phyloP scores from a whole-genome alignment of 2,888 invertebrate species.

The Galerucella pusilla region DNA sequence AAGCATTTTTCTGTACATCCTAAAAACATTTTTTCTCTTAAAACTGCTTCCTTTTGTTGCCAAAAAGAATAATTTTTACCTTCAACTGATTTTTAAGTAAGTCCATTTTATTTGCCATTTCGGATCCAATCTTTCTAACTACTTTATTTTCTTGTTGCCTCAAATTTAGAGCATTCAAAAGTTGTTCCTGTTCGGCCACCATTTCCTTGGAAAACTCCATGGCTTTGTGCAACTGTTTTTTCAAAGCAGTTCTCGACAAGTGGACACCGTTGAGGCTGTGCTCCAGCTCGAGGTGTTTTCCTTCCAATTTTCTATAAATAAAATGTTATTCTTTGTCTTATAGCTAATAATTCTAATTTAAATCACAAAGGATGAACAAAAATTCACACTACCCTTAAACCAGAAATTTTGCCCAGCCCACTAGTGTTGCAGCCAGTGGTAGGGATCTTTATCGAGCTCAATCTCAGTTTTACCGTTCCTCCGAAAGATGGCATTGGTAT shows the following conservation, averaged over 20 bases:
- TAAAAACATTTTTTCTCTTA: slow-evolving; percentile 49
- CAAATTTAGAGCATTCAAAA: slow-evolving; percentile 63
- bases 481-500: too few species aligned
- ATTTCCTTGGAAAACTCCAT: slow-evolving; percentile 68
- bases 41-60: background rate
- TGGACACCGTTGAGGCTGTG: slow-evolving; percentile 65
- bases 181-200: slow-evolving; percentile 67
- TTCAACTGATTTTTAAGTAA: slow-evolving; percentile 67
- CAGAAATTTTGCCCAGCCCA: too few species aligned
- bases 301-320: slow-evolving; percentile 63
- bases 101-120: slow-evolving; percentile 67
- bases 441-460: too few species aligned
- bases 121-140: slow-evolving; percentile 65
- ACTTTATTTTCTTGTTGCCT: slow-evolving; percentile 61
- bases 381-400: too few species aligned
- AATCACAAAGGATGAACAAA: too few species aligned
- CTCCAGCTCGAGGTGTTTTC: slow-evolving; percentile 65
- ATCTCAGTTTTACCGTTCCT: too few species aligned
- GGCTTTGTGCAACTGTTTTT: slow-evolving; percentile 68
- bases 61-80: slow-evolving; percentile 55
- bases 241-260: slow-evolving; percentile 66
- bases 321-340: background rate
- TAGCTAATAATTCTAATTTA: too few species aligned
- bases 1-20: slow-evolving; percentile 68
- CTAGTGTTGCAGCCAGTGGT: too few species aligned